phyloP scores from a whole-genome alignment of 2,113 vertebrate genomes.

The Myiozetetes cayanensis region DNA sequence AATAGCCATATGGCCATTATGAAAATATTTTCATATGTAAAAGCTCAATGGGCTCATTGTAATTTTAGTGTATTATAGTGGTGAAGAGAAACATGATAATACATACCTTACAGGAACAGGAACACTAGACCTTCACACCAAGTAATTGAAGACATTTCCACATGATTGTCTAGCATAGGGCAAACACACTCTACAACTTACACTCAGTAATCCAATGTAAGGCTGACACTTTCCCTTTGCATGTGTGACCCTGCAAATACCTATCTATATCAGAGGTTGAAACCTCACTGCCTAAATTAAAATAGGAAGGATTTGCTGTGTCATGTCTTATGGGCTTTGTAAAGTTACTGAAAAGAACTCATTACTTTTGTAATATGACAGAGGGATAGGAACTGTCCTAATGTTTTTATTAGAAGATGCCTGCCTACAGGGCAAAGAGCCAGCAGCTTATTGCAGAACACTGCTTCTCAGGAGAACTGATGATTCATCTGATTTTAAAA shows the following conservation, averaged over 20 bases:
- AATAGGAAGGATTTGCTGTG: neutral
- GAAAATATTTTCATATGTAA: conserved; percentile 9
- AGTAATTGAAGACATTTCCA: neutral
- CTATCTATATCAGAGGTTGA: neutral
- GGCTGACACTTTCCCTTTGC: neutral
- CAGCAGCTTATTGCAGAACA: neutral
- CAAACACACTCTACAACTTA: no score
- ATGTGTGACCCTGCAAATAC: neutral
- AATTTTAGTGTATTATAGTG: neutral
- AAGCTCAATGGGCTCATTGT: neutral
- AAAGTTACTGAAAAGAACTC: neutral
- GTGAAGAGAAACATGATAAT: neutral
- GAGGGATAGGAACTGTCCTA: neutral
- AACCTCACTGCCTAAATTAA: neutral
- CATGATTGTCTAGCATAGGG: neutral
- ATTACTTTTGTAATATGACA: neutral
- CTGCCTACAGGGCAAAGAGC: neutral
- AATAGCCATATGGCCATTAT: neutral
- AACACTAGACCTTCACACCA: neutral
- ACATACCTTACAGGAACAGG: neutral
- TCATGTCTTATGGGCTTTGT: neutral
- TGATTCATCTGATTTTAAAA: conserved; percentile 3
- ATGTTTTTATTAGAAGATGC: neutral
- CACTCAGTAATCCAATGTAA: neutral
- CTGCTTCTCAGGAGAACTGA: neutral